Percentiles rank a stretch among this genome's conserved stretches.
Conservation (phyloP, 2,113 vertebrate species). For the Silurus glanis region DNA sequence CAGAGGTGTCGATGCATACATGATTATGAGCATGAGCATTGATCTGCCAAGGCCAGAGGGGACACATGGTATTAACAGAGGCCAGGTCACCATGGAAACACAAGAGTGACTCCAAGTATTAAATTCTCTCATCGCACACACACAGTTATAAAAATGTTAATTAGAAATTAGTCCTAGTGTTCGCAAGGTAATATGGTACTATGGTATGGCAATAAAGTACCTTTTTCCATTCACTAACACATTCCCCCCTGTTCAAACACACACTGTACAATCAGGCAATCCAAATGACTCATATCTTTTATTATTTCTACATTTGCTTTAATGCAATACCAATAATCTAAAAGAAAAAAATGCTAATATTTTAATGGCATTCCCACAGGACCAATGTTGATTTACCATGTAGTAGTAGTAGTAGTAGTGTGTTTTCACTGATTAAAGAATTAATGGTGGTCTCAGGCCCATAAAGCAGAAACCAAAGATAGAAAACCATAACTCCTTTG, state of each 20-base stretch:
- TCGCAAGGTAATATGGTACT: not conserved
- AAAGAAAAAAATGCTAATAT: not conserved
- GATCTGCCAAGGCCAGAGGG: not conserved
- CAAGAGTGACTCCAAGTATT: constrained; percentile 9
- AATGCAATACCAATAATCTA: not conserved
- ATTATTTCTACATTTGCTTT: not conserved
- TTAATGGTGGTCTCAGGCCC: not conserved
- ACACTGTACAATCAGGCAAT: not conserved
- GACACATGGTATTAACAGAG: not conserved
- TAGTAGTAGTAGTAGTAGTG: not conserved
- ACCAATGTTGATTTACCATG: not conserved
- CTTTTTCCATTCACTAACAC: not conserved
- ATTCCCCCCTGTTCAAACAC: not conserved
- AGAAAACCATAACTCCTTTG: not conserved
- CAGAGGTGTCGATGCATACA: not conserved
- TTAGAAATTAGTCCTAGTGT: not conserved
- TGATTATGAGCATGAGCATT: not conserved
- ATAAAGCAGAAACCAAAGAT: not conserved
- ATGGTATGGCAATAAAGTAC: not conserved
- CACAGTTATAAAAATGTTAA: not conserved
- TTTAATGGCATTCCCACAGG: not conserved
- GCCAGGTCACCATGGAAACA: constrained; percentile 48
- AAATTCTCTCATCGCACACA: not conserved
- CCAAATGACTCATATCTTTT: not conserved
- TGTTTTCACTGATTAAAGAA: not conserved